Evolutionary conservation across 2,888 invertebrate genomes (phyloP), one percentile per base, ranked within the genome.

Genomic region (Arenicola marina): DNA sequence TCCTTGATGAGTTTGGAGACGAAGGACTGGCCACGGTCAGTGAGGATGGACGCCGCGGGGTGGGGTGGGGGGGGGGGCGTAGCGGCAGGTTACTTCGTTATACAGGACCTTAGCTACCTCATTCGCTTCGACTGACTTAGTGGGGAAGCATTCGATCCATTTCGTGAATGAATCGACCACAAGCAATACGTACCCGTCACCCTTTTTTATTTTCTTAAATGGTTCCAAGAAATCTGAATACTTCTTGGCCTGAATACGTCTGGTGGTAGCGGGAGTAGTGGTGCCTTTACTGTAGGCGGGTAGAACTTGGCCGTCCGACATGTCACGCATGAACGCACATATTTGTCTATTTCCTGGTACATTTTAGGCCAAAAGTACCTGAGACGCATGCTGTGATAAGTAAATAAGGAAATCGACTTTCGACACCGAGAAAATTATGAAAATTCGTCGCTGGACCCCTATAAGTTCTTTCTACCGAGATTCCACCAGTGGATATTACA

Each of bases 341-440:
- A 68, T 18, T 45, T 24, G 26, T 54, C 48, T 4, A 55, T 46
- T 45, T 71, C 67, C 31, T 29, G 33, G 44, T 56, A 71, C 70
- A 71, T 71, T 28, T 48, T 18, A 2, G 67, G 68, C 70, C 70
- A 71, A 44, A 63, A 69, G 33, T 70, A 69, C 48, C 66, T 67
- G 2, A 28, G 29, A 0, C 66, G 34, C 18, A 69, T 32, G 15
- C 63, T 56, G n/a, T 43, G 62, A 61, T 66, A 69, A 28, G 69
- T 66, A n/a, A n/a, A n/a, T n/a, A n/a, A n/a, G n/a, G n/a, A n/a
- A n/a, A n/a, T n/a, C n/a, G n/a, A n/a, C n/a, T n/a, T n/a, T n/a
- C n/a, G n/a, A n/a, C n/a, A n/a, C n/a, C n/a, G n/a, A n/a, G n/a
- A n/a, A n/a, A n/a, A n/a, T n/a, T n/a, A n/a, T n/a, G n/a, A n/a